Percentiles rank a stretch among this genome's conserved stretches.
Conservation (phyloP, 2,113 vertebrate genomes). For the Muntiacus muntjak region DNA sequence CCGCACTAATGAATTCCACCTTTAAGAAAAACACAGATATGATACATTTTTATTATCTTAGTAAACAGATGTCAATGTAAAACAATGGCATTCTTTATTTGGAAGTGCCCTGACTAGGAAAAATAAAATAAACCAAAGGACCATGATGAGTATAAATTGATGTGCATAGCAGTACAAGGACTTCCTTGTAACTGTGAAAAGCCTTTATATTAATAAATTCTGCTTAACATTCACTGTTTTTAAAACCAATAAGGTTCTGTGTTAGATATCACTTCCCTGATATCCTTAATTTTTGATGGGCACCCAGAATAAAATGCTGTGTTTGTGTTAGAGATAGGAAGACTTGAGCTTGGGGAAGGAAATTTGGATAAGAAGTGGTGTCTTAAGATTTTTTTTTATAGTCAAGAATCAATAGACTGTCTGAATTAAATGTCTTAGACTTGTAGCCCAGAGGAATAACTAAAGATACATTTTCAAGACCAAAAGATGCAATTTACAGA, state of each 20-base stretch:
- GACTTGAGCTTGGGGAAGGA: not conserved
- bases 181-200: not conserved
- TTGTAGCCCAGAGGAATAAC: not conserved
- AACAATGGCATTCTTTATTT: not conserved
- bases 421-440: not conserved
- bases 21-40: not conserved
- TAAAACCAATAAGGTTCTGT: not conserved
- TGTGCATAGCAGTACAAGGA: not conserved
- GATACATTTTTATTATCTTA: not conserved
- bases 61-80: not conserved
- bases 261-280: not conserved
- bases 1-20: not conserved
- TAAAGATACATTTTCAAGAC: constrained; percentile 15
- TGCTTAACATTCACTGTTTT: not conserved
- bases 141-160: not conserved
- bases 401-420: not conserved
- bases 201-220: not conserved
- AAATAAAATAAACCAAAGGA: not conserved
- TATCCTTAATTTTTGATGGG: not conserved
- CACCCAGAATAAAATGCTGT: not conserved
- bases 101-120: not conserved
- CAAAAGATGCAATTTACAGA: not conserved
- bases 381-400: not conserved
- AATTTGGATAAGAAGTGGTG: not conserved
- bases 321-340: not conserved